Evolutionary conservation across 2,888 invertebrate genomes (phyloP).

Genomic region (Lycia hirtaria): DNA sequence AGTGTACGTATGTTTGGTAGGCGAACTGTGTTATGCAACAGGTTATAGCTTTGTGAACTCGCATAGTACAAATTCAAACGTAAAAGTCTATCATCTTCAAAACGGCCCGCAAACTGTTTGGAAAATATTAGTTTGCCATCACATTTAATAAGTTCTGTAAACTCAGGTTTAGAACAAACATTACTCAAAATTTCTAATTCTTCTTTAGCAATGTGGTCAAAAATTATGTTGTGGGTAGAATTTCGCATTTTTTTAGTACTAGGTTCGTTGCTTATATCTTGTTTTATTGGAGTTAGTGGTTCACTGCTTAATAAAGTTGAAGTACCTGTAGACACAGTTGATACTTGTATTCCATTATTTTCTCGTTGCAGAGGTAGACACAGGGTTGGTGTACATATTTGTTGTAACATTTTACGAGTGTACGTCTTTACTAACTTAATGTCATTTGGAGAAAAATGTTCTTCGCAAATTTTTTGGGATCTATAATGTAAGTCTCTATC

Average conservation of each 20-base stretch:
- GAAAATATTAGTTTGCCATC: background rate
- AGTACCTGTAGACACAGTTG: background rate
- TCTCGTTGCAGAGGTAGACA: conserved; percentile 5
- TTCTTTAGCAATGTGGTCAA: too few species aligned
- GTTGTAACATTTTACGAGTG: background rate
- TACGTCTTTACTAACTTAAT: background rate
- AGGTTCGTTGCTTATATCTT: too few species aligned
- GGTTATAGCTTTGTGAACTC: conserved; percentile 30
- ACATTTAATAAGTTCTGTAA: background rate
- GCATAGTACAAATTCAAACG: conserved; percentile 40
- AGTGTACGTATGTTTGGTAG: conserved; percentile 32
- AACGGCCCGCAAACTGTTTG: background rate
- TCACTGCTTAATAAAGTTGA: background rate
- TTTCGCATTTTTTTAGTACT: too few species aligned
- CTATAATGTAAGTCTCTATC: background rate
- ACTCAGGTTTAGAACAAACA: background rate
- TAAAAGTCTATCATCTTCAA: conserved; percentile 24
- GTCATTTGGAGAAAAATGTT: conserved; percentile 12
- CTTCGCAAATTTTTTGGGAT: conserved; percentile 13
- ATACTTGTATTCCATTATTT: background rate
- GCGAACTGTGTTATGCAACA: conserved; percentile 28
- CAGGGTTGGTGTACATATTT: background rate
- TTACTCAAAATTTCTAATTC: background rate
- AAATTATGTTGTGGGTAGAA: too few species aligned
- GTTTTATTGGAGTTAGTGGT: background rate